Base-by-base conservation (phyloP, 1,140 invertebrate genomes). In the Pseudoatta argentina region DNA sequence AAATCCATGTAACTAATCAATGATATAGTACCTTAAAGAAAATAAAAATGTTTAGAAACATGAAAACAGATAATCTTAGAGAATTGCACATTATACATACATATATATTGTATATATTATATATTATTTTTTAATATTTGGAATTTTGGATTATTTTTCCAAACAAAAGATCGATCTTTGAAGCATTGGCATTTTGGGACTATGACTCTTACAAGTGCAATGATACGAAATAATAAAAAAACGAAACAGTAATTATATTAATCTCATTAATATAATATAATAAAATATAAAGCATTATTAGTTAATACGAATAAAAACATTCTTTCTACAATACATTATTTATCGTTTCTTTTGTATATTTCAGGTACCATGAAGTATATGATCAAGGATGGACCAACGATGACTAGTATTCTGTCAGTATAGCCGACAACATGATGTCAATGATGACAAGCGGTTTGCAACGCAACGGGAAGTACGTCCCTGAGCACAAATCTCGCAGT, bases 401-500 rank as follows among this genome's bases (percentile, higher is more conserved):
- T 78, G 75, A 78, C 59, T 64, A 16, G 27, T 48, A 44, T 34
- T 34, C 14, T 30, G 24, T 14, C 14, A 30, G 16, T 59, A 44
- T 21, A 30, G 34, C 34, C 72, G 5, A n/a, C 73, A 85, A 85
- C 53, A 30, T 7, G 27, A 61, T 53, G 44, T 12, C 73, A 7
- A 51, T 12, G 82, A 66, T 77, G 82, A 77, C 44, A 77, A 48
- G 73, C 59, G 59, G 14, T 57, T 85, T 48, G 27, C 59, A 79
- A 24, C 61, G 24, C 59, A 73, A 63, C 75, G 71, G 48, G 61
- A 64, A 67, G 72, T 81, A 78, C 85, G 85, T 69, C 76, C 76
- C 53, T 79, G 75, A 79, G 24, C 21, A 79, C 76, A 78, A 79
- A 69, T 86, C 85, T 86, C 64, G 39, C 76, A 39, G 63, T 78